phyloP scores from a whole-genome alignment of 2,113 vertebrate genomes.

The Danio rerio region GRCz12tu NC_133189.1:18692501-18693000 shows the following conservation, averaged over 20 bases:
- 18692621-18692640: too few species aligned
- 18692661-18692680: neutral
- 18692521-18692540: too few species aligned
- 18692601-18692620: too few species aligned
- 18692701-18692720: neutral
- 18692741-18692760: constrained; percentile 1
- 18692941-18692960: neutral
- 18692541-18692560: too few species aligned
- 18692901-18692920: constrained; percentile 38
- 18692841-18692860: constrained; percentile 14
- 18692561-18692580: too few species aligned
- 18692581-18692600: too few species aligned
- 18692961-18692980: neutral
- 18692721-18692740: neutral
- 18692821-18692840: constrained; percentile 50
- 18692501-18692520: too few species aligned
- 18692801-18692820: constrained; percentile 27
- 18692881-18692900: constrained; percentile 55
- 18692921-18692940: constrained; percentile 29
- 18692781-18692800: constrained; percentile 13
- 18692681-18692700: too few species aligned
- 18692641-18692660: neutral
- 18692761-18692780: constrained; percentile 1
- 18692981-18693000: neutral
- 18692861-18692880: constrained; percentile 41